phyloP scores from a whole-genome alignment of 2,888 invertebrate genomes.

The Amphipyra tragopoginis region DNA sequence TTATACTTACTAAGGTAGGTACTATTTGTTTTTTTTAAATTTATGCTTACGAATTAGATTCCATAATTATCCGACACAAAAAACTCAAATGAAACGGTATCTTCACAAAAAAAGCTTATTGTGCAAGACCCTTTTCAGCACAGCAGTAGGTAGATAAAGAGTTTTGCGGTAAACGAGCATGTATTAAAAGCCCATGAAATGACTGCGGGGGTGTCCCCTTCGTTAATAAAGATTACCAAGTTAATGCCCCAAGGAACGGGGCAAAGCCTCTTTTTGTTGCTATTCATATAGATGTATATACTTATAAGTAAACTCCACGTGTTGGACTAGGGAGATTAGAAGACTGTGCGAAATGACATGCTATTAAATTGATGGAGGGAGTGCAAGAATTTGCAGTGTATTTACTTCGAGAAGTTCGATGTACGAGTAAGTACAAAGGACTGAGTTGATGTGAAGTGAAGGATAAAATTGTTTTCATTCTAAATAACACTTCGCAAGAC shows the following conservation, averaged over 20 bases:
- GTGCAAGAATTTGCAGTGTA: conserved; percentile 7
- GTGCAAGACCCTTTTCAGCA: conserved; percentile 12
- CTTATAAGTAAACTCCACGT: conserved; percentile 9
- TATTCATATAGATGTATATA: conserved; percentile 26
- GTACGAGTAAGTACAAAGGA: neutral
- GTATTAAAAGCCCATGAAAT: conserved; percentile 48
- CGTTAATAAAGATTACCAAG: conserved; percentile 71
- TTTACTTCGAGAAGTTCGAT: neutral
- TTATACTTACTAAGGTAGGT: no score
- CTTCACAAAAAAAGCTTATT: conserved; percentile 14
- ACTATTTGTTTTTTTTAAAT: no score
- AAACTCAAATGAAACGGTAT: neutral
- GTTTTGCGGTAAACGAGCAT: conserved; percentile 42
- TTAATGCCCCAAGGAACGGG: conserved; percentile 58
- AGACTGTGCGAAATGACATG: conserved; percentile 6
- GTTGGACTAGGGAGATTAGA: conserved; percentile 31
- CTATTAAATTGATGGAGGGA: conserved; percentile 5
- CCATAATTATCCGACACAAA: neutral
- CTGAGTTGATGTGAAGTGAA: no score
- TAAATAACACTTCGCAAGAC: no score
- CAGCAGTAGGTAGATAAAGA: conserved; percentile 35
- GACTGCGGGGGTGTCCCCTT: conserved; percentile 55
- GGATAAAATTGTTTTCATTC: no score
- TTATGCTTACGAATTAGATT: neutral
- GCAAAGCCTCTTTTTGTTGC: conserved; percentile 56